Percentiles rank a stretch among this genome's conserved stretches.
These are phyloP conservation scores for Manduca sexta DNA, from an alignment of 1,140 invertebrate species.

Conservation along the genomic window DNA sequence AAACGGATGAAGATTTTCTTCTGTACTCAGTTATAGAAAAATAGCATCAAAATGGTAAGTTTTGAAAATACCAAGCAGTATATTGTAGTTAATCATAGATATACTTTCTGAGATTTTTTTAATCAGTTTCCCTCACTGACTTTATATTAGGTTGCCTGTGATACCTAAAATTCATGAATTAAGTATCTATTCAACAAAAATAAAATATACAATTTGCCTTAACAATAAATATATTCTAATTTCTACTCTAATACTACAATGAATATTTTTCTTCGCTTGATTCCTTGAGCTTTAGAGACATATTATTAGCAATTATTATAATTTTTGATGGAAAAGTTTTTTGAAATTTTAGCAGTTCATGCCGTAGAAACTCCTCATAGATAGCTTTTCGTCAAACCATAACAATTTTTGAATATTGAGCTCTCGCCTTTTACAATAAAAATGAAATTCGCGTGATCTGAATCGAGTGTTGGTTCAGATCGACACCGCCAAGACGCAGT, in stretches of 20 bases:
- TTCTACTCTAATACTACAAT: constrained; percentile 25
- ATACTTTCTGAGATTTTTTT: too few species aligned
- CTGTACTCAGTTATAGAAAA: too few species aligned
- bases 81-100: too few species aligned
- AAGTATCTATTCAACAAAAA: neutral
- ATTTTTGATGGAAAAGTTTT: neutral
- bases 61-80: too few species aligned
- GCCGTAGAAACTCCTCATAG: too few species aligned
- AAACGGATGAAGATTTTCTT: too few species aligned
- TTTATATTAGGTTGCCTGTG: too few species aligned
- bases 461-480: constrained; percentile 22
- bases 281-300: constrained; percentile 12
- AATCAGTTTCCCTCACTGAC: too few species aligned
- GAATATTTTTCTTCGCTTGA: constrained; percentile 30
- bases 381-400: neutral
- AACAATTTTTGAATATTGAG: constrained; percentile 4
- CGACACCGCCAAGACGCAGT: constrained; percentile 47
- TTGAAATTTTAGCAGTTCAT: too few species aligned
- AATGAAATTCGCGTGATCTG: constrained; percentile 5
- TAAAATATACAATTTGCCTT: neutral
- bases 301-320: neutral
- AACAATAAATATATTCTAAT: constrained; percentile 7
- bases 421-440: constrained; percentile 9
- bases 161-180: too few species aligned
- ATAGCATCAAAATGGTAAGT: too few species aligned